These are phyloP conservation scores for Synanthedon formicaeformis DNA, from an alignment of 2,888 invertebrate species.

Conservation along the genomic window DNA sequence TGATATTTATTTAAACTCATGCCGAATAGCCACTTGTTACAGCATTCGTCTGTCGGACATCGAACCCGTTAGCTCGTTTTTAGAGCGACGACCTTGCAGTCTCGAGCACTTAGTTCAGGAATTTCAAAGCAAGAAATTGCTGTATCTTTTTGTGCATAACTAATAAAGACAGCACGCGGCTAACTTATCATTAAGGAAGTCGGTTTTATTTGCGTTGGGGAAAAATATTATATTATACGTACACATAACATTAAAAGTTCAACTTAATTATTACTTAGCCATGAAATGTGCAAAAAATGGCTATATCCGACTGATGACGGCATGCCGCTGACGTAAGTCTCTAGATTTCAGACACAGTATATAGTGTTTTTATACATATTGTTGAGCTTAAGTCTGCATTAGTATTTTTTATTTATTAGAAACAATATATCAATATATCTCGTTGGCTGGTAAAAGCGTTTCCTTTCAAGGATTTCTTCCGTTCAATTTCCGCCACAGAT, in stretches of 20 bases:
- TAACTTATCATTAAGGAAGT: not conserved
- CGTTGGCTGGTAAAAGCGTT: not conserved
- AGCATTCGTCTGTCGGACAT: constrained; percentile 37
- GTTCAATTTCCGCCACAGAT: constrained; percentile 35
- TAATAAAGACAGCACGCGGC: not conserved
- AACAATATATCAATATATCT: too few relatives aligned
- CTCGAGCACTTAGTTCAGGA: constrained; percentile 4
- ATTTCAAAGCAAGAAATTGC: constrained; percentile 2
- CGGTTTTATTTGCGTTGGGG: not conserved
- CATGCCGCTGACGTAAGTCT: constrained; percentile 19
- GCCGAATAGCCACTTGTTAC: constrained; percentile 2
- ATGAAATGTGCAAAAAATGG: constrained; percentile 1
- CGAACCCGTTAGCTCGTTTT: constrained; percentile 60
- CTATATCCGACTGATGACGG: constrained; percentile 26
- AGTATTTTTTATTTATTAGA: too few relatives aligned
- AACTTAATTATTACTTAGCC: constrained; percentile 2
- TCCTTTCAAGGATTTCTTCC: constrained; percentile 13
- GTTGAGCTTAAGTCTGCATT: not conserved
- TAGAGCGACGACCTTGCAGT: constrained; percentile 57
- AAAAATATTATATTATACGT: not conserved
- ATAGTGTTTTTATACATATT: constrained; percentile 18
- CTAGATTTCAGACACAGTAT: constrained; percentile 19
- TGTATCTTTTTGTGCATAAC: not conserved
- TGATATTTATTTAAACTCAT: too few relatives aligned
- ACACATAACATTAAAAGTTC: not conserved